Conservation (phyloP, 2,797 vertebrate genomes). For the Eurystomus glaucurus region DNA sequence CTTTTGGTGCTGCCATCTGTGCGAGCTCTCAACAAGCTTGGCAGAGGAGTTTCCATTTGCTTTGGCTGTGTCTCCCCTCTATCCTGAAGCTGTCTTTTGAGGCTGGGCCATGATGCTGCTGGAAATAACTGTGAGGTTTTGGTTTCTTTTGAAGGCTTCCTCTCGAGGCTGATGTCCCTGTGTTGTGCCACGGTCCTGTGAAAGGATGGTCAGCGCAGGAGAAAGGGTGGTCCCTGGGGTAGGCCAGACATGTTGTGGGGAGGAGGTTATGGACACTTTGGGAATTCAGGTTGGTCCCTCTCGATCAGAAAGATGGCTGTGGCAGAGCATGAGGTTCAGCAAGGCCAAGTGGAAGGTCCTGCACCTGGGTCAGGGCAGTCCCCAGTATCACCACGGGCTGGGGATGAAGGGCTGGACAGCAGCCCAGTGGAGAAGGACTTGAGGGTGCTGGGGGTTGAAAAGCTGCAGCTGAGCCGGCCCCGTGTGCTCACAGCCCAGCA, state of each 20-base stretch:
- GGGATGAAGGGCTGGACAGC: not conserved
- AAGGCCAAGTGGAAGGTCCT: too few species aligned
- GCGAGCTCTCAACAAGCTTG: not conserved
- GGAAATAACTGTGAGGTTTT: not conserved
- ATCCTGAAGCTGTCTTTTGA: not conserved
- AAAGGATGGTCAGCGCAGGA: fast-evolving
- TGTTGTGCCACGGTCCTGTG: not conserved
- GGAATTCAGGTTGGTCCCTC: not conserved
- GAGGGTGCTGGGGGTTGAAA: not conserved
- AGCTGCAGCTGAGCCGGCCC: not conserved
- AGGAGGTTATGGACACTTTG: not conserved
- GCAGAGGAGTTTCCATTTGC: not conserved
- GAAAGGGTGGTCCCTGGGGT: not conserved
- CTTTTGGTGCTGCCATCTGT: fast-evolving
- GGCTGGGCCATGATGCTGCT: not conserved
- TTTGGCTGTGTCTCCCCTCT: not conserved
- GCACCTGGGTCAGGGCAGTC: not conserved
- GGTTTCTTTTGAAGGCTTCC: not conserved
- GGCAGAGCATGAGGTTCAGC: not conserved
- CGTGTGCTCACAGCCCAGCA: not conserved
- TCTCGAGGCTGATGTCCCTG: not conserved
- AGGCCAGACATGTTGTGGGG: not conserved
- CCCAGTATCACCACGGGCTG: not conserved
- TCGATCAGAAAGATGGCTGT: fast-evolving
- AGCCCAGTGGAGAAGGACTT: not conserved